Base-by-base conservation (phyloP, 2,888 invertebrate genomes). In the Enchytraeus crypticus region DNA sequence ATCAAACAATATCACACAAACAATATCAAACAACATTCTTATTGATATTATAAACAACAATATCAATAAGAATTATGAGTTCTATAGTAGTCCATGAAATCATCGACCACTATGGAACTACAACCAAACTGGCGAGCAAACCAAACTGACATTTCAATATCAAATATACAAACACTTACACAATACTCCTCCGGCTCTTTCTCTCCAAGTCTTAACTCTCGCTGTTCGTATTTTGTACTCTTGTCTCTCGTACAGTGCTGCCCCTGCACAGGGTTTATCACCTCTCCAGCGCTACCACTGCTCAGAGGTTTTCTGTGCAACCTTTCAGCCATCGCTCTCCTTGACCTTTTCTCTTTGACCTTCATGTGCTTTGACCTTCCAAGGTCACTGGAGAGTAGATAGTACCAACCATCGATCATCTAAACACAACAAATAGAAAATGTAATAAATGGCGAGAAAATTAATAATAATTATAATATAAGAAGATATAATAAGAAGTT, bases 401-500 rank as follows among this genome's bases (percentile, higher is more conserved):
- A 86, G 81, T 85, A 89, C 71, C 86, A 85, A 72, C 89, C 89
- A 72, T 82, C 78, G 67, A 84, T 80, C 65, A 81, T 81, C 83
- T 84, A 72, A 18, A n/a, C n/a, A n/a, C 49, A 47, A 8, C 49
- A 11, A 47, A 38, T 38, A 8, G 18, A 38, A 8, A 38, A 38
- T 11, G 8, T 8, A 38, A 38, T 8, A 11, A 11, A 11, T 38
- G 8, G 38, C 18, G 49, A 47, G 8, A 5, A 47, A 18, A 23
- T 47, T 11, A 18, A 47, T 11, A 11, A 14, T 8, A 47, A 47
- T 18, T 11, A 21, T 23, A 8, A 21, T 21, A 47, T 11, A 47
- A 8, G 21, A 8, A 18, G 21, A 18, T 47, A 47, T 8, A 47
- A 8, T 18, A 23, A 18, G 8, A 18, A 23, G 49, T 47, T 47